Conservation (phyloP, 2,888 invertebrate genomes). For the Brenthis daphne region DNA sequence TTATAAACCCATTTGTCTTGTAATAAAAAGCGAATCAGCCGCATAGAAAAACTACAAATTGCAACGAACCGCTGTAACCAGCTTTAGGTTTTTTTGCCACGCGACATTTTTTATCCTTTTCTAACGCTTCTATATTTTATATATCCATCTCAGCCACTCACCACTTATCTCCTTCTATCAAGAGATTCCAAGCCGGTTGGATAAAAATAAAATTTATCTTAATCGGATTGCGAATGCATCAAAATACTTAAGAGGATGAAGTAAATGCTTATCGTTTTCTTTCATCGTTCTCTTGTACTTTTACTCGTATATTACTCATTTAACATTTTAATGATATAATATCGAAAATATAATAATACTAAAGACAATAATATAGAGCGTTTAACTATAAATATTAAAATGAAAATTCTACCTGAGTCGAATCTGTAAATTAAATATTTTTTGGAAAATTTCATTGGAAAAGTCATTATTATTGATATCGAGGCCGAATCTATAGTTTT, state of each 20-base stretch:
- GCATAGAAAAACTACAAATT: slow-evolving; percentile 31
- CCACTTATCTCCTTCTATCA: slow-evolving; percentile 26
- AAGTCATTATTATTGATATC: no score
- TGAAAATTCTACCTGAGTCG: no score
- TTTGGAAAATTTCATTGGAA: no score
- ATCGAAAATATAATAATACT: background rate
- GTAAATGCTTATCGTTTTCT: background rate
- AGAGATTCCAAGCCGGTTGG: slow-evolving; percentile 40
- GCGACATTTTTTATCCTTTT: slow-evolving; percentile 43
- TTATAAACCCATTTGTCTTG: slow-evolving; percentile 23
- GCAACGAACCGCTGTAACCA: slow-evolving; percentile 24
- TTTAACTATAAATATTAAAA: no score
- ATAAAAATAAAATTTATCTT: slow-evolving; percentile 44
- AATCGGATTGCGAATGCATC: slow-evolving; percentile 15
- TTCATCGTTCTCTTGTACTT: slow-evolving; percentile 6
- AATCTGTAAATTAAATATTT: no score
- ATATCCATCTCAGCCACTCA: slow-evolving; percentile 38
- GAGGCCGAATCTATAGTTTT: no score
- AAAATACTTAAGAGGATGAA: slow-evolving; percentile 6
- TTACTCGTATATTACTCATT: background rate
- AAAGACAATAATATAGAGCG: no score
- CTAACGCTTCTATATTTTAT: background rate
- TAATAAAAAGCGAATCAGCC: slow-evolving; percentile 15
- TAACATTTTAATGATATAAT: slow-evolving; percentile 1
- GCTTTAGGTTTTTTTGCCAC: slow-evolving; percentile 35